Conservation (phyloP, 2,113 vertebrate genomes). For the Antennarius striatus region DNA sequence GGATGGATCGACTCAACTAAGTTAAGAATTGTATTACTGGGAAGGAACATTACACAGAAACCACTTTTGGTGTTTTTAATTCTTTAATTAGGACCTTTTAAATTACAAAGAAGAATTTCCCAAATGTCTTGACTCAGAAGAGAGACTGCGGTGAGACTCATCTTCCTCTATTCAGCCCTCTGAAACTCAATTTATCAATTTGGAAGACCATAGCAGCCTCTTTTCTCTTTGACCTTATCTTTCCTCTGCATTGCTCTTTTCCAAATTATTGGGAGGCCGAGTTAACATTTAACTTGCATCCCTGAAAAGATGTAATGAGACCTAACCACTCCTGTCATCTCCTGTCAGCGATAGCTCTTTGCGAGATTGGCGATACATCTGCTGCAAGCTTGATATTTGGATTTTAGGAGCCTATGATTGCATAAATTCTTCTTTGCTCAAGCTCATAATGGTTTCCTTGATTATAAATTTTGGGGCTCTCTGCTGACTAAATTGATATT, state of each 20-base stretch:
- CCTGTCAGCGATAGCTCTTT: conserved; percentile 16
- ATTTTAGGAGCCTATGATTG: conserved; percentile 1
- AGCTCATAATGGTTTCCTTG: conserved; percentile 8
- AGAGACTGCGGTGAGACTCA: background rate
- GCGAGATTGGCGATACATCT: too few relatives aligned
- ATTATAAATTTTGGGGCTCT: conserved; percentile 39
- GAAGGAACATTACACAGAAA: background rate
- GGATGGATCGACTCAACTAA: too few relatives aligned
- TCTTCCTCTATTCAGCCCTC: background rate
- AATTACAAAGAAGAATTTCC: conserved; percentile 2
- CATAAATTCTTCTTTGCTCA: conserved; percentile 1
- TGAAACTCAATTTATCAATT: background rate
- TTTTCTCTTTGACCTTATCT: conserved; percentile 11
- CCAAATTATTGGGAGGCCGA: conserved; percentile 3
- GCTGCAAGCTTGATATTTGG: background rate
- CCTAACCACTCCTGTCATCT: conserved; percentile 12
- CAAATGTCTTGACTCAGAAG: background rate
- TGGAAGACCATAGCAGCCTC: background rate
- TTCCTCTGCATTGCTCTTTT: conserved; percentile 6
- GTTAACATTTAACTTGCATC: conserved; percentile 1
- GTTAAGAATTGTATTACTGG: background rate
- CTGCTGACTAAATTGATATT: conserved; percentile 29
- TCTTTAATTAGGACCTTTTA: background rate
- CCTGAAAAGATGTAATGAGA: conserved; percentile 18
- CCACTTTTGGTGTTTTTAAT: background rate